Conservation (phyloP, 1,140 invertebrate species). For the Notospermus geniculatus region DNA sequence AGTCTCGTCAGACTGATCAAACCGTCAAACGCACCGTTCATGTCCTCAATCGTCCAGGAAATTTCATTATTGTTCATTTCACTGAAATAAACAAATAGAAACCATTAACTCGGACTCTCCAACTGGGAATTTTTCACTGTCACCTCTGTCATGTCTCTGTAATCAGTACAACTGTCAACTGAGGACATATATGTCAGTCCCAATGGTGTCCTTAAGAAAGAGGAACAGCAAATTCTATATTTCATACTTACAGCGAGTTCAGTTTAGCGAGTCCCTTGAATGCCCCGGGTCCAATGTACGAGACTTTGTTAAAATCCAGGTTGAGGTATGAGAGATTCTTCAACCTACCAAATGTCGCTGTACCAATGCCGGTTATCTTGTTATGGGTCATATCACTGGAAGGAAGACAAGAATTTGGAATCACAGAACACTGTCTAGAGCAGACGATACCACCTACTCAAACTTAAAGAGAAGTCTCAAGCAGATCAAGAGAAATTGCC, state of each 20-base stretch:
- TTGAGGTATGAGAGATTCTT: conserved; percentile 69
- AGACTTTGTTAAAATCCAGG: conserved; percentile 77
- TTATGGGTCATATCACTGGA: conserved; percentile 79
- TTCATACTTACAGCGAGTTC: conserved; percentile 67
- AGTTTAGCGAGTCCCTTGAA: conserved; percentile 74
- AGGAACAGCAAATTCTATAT: too few relatives aligned
- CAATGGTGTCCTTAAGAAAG: too few relatives aligned
- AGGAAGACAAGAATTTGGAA: conserved; percentile 25
- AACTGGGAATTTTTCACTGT: too few relatives aligned
- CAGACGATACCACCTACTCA: background rate
- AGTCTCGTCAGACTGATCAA: conserved; percentile 70
- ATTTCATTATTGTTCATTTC: conserved; percentile 81
- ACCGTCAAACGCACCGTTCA: conserved; percentile 74
- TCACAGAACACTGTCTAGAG: too few relatives aligned
- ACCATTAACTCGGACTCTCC: too few relatives aligned
- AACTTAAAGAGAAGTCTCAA: too few relatives aligned
- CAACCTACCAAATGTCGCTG: conserved; percentile 71
- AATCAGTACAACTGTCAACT: too few relatives aligned
- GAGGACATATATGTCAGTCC: too few relatives aligned
- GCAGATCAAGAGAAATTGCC: too few relatives aligned
- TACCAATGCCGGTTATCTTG: conserved; percentile 68
- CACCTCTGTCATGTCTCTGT: too few relatives aligned
- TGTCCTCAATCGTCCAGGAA: conserved; percentile 86
- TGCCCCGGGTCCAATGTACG: conserved; percentile 75
- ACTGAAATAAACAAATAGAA: conserved; percentile 51